These are phyloP conservation scores for Parnassius mnemosyne DNA, from an alignment of 2,888 invertebrate species.

Conservation along the genomic window DNA sequence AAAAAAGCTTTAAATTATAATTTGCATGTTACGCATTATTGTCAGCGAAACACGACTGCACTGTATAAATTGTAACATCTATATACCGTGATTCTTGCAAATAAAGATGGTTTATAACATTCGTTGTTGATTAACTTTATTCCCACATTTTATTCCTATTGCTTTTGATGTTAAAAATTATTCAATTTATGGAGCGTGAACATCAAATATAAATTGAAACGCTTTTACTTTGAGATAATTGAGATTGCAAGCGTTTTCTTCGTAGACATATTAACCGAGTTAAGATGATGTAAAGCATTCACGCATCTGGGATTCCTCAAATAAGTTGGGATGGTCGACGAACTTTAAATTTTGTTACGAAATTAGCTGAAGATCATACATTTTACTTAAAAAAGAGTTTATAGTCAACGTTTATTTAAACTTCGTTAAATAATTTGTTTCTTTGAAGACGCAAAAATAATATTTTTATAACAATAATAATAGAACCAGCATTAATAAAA, in stretches of 20 bases:
- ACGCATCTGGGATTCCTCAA: constrained; percentile 35
- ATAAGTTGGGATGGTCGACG: constrained; percentile 42
- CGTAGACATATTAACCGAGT: constrained; percentile 16
- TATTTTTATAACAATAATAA: too few relatives aligned
- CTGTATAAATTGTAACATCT: too few relatives aligned
- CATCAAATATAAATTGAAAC: constrained; percentile 10
- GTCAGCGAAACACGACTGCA: too few relatives aligned
- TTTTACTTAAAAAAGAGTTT: too few relatives aligned
- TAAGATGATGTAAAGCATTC: constrained; percentile 24
- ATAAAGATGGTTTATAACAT: background rate
- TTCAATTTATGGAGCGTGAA: constrained; percentile 4
- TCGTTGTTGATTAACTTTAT: background rate
- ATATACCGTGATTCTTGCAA: too few relatives aligned
- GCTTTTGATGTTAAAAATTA: constrained; percentile 3
- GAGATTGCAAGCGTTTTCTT: constrained; percentile 6
- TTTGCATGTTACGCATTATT: too few relatives aligned
- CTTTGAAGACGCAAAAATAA: too few relatives aligned
- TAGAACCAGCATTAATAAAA: too few relatives aligned
- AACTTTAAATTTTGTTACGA: constrained; percentile 38
- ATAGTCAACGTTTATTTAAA: too few relatives aligned
- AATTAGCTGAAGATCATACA: constrained; percentile 25
- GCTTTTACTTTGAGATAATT: constrained; percentile 2
- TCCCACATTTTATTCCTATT: background rate
- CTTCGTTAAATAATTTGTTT: too few relatives aligned
- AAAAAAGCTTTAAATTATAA: too few relatives aligned